Conservation (phyloP, 2,113 vertebrate species). For the Grus americana region DNA sequence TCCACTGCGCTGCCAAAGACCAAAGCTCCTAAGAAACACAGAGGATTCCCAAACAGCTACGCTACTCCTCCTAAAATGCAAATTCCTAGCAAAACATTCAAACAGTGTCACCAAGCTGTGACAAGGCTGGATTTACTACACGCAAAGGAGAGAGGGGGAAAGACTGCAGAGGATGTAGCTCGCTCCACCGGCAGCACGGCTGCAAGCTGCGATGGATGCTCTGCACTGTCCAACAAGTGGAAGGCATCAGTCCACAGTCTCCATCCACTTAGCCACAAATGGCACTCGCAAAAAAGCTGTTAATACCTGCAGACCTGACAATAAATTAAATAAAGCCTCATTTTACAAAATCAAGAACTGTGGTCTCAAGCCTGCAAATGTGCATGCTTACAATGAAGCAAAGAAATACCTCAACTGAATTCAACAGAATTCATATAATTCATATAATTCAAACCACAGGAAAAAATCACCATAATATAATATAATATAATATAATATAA, state of each 20-base stretch:
- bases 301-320: too few species aligned
- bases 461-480: not conserved
- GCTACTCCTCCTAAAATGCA: not conserved
- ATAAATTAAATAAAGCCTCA: not conserved
- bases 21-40: not conserved
- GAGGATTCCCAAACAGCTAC: not conserved
- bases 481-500: not conserved
- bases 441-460: not conserved
- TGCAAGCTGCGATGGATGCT: not conserved
- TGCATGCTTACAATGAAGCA: not conserved
- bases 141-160: not conserved
- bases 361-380: not conserved
- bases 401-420: not conserved
- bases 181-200: fast-evolving
- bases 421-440: not conserved
- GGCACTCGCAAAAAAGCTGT: not conserved
- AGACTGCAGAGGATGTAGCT: fast-evolving
- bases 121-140: not conserved
- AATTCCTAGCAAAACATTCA: not conserved
- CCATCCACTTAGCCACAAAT: not conserved
- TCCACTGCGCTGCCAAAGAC: not conserved
- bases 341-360: not conserved
- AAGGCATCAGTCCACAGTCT: fast-evolving
- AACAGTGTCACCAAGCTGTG: too few species aligned
- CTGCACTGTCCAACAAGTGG: not conserved